Evolutionary conservation across 2,113 vertebrate species (phyloP).

Genomic region (Solea solea): DNA sequence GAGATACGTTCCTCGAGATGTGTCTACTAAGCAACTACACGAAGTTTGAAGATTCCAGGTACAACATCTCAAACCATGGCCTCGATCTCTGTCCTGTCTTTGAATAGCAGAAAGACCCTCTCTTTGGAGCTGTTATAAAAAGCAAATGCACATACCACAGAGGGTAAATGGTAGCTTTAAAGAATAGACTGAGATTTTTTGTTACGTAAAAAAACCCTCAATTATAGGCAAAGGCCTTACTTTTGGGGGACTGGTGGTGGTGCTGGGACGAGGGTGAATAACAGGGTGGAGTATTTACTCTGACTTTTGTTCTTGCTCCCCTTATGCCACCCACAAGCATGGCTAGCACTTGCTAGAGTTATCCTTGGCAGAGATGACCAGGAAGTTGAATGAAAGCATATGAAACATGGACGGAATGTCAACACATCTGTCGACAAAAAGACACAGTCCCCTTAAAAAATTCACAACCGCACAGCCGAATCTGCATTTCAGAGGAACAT

Average conservation of each 20-base stretch:
- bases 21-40: slow-evolving; percentile 17
- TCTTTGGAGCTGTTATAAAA: slow-evolving; percentile 67
- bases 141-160: slow-evolving; percentile 65
- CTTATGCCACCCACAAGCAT: slow-evolving; percentile 70
- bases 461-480: slow-evolving; percentile 32
- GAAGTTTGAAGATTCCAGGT: slow-evolving; percentile 35
- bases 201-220: slow-evolving; percentile 69
- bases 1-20: slow-evolving; percentile 12
- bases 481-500: slow-evolving; percentile 44
- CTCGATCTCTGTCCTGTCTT: slow-evolving; percentile 51
- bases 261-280: slow-evolving; percentile 50
- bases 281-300: slow-evolving; percentile 77
- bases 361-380: slow-evolving; percentile 69
- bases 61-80: slow-evolving; percentile 36
- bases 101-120: slow-evolving; percentile 67
- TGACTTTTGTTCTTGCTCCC: slow-evolving; percentile 57
- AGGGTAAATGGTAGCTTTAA: slow-evolving; percentile 67
- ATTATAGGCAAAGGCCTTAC: slow-evolving; percentile 77
- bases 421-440: slow-evolving; percentile 32
- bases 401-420: slow-evolving; percentile 63
- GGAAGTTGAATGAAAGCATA: slow-evolving; percentile 59
- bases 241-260: slow-evolving; percentile 63
- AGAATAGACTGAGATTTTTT: slow-evolving; percentile 58
- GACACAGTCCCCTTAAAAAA: slow-evolving; percentile 1
- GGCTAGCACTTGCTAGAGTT: slow-evolving; percentile 67